These are phyloP conservation scores for Lamellibrachia satsuma DNA, from an alignment of 2,888 invertebrate genomes.

Conservation along the genomic window DNA sequence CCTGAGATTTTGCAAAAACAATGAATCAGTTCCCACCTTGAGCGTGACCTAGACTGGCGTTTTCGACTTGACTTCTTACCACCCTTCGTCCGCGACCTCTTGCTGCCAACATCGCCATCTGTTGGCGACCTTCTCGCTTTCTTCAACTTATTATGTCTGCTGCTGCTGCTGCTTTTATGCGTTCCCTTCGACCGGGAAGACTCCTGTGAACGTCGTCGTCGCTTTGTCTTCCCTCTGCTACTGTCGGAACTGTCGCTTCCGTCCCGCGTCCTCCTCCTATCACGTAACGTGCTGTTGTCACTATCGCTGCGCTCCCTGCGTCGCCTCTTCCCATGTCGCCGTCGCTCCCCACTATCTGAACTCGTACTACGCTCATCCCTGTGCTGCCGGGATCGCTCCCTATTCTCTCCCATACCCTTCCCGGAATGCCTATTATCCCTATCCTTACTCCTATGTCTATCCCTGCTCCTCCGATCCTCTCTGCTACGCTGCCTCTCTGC, in stretches of 20 bases:
- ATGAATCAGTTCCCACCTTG: slow-evolving; percentile 52
- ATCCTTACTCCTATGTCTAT: slow-evolving; percentile 28
- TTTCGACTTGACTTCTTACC: slow-evolving; percentile 65
- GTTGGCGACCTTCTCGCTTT: slow-evolving; percentile 14
- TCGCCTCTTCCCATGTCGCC: background rate
- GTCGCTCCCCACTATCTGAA: slow-evolving; percentile 17
- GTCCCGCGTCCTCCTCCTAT: slow-evolving; percentile 17
- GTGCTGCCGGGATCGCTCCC: background rate
- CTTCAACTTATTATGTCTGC: background rate
- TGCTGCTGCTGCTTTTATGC: background rate
- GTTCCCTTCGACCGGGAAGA: background rate
- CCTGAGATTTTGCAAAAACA: background rate
- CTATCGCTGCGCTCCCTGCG: slow-evolving; percentile 24
- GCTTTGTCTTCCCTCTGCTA: background rate
- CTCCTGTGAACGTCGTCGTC: background rate
- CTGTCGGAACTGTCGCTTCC: background rate
- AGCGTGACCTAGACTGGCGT: slow-evolving; percentile 60
- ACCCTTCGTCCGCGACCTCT: slow-evolving; percentile 38
- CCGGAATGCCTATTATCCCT: slow-evolving; percentile 14
- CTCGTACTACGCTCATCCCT: background rate
- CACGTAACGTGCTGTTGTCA: background rate
- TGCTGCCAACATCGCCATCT: background rate
- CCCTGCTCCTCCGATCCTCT: background rate
- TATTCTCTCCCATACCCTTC: background rate
- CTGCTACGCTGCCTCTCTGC: background rate